These are phyloP conservation scores for Lasaia peninsularis DNA, from an alignment of 1,140 invertebrate species.

Conservation along the genomic window DNA sequence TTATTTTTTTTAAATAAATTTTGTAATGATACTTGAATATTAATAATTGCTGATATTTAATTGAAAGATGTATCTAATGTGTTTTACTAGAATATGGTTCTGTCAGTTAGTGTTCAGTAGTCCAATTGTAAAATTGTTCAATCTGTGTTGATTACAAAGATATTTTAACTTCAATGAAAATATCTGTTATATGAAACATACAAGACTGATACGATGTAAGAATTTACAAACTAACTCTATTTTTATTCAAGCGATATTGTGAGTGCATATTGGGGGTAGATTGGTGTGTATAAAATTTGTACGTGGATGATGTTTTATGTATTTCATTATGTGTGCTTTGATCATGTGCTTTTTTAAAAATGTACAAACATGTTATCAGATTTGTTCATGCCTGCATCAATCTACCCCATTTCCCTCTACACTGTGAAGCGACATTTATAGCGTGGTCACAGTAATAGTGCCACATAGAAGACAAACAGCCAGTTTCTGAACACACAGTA, in stretches of 20 bases:
- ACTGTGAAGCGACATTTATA: conserved; percentile 50
- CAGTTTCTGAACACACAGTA: conserved; percentile 63
- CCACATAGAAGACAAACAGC: conserved; percentile 67
- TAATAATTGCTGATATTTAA: neutral
- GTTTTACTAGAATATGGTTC: neutral
- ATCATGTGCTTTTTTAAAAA: conserved; percentile 18
- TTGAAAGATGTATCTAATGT: neutral
- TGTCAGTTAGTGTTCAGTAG: neutral
- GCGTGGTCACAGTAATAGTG: conserved; percentile 56
- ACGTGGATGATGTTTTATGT: conserved; percentile 21
- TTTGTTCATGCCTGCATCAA: conserved; percentile 41
- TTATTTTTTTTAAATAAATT: no score
- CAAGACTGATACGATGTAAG: conserved; percentile 1
- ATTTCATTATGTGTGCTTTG: conserved; percentile 22
- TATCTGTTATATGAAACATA: no score
- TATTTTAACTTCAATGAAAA: no score
- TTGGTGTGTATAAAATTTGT: conserved; percentile 29
- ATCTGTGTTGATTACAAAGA: no score
- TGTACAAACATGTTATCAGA: conserved; percentile 18
- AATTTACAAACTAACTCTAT: conserved; percentile 15
- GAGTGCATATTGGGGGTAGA: conserved; percentile 28
- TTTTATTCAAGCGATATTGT: conserved; percentile 15
- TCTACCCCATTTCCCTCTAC: conserved; percentile 54
- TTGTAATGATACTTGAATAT: no score
- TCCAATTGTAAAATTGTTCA: neutral